Evolutionary conservation across 2,888 invertebrate genomes (phyloP).

Genomic region (Megaustenia siamemsis): DNA sequence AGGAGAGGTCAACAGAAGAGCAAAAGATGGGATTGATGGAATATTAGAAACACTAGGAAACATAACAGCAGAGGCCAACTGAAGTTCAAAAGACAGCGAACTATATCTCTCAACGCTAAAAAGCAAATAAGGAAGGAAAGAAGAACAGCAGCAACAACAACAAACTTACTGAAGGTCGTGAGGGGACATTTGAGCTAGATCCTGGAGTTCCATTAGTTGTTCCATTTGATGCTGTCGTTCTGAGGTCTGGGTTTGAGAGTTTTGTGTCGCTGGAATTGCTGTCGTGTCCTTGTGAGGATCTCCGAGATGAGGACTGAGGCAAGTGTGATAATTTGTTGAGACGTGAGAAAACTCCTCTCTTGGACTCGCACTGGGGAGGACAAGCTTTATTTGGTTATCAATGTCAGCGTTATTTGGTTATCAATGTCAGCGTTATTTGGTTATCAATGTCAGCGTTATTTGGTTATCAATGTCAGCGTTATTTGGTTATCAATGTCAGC

Average conservation of each 20-base stretch:
- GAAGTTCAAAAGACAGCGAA: too few species aligned
- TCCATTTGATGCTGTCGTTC: background rate
- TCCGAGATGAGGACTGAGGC: constrained; percentile 59
- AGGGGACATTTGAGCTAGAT: constrained; percentile 1
- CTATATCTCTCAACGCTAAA: too few species aligned
- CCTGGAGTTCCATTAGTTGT: constrained; percentile 51
- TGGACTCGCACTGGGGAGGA: constrained; percentile 76
- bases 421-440: too few species aligned
- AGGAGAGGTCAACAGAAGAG: too few species aligned
- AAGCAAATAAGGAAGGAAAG: background rate
- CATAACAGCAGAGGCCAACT: too few species aligned
- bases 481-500: too few species aligned
- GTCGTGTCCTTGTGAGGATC: constrained; percentile 43
- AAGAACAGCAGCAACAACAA: too few species aligned
- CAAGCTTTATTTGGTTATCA: background rate
- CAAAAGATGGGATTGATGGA: too few species aligned
- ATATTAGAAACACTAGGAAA: too few species aligned
- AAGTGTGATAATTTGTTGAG: constrained; percentile 86
- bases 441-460: too few species aligned
- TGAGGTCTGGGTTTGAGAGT: background rate
- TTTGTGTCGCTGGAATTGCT: constrained; percentile 49
- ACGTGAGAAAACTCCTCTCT: constrained; percentile 79
- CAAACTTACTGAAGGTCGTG: constrained; percentile 46
- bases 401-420: too few species aligned
- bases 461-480: too few species aligned